Evolutionary conservation across 2,113 vertebrate species (phyloP).

Genomic region (Opisthocomus hoazin): DNA sequence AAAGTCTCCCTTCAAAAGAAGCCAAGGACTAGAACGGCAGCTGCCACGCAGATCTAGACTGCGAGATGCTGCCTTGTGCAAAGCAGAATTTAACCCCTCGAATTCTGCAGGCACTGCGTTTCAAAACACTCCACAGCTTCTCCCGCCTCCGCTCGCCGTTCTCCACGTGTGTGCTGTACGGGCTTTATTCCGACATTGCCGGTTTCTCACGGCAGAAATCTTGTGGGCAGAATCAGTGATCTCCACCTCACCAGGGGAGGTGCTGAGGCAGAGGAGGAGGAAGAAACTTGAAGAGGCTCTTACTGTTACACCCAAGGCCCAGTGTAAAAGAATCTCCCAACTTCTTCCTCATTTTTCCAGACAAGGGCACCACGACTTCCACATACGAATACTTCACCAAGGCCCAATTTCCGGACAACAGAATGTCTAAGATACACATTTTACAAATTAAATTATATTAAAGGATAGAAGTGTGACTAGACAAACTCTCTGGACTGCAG

Average conservation of each 20-base stretch:
- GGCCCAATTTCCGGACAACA: not conserved
- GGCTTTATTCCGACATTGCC: not conserved
- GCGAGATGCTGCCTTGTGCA: not conserved
- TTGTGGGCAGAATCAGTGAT: not conserved
- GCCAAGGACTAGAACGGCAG: not conserved
- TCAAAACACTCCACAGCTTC: not conserved
- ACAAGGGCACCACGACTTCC: not conserved
- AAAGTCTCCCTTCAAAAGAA: not conserved
- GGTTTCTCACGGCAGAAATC: not conserved
- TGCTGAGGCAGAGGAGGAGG: not conserved
- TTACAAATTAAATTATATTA: not conserved
- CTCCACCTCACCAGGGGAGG: not conserved
- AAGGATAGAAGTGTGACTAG: not conserved
- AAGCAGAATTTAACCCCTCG: not conserved
- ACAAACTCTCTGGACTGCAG: not conserved
- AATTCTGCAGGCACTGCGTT: not conserved
- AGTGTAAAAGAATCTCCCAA: not conserved
- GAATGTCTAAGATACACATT: not conserved
- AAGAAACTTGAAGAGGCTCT: not conserved
- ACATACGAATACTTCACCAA: not conserved
- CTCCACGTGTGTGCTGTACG: fast-evolving
- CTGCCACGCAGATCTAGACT: not conserved
- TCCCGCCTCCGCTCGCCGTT: not conserved
- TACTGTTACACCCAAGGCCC: not conserved
- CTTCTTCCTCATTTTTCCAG: not conserved